A percentile compares a stretch with the other conserved stretches of the same genome.
Conservation (phyloP, 37 sponge, comb jelly and placozoan genomes). For the Cliona cf. orientalis region DNA sequence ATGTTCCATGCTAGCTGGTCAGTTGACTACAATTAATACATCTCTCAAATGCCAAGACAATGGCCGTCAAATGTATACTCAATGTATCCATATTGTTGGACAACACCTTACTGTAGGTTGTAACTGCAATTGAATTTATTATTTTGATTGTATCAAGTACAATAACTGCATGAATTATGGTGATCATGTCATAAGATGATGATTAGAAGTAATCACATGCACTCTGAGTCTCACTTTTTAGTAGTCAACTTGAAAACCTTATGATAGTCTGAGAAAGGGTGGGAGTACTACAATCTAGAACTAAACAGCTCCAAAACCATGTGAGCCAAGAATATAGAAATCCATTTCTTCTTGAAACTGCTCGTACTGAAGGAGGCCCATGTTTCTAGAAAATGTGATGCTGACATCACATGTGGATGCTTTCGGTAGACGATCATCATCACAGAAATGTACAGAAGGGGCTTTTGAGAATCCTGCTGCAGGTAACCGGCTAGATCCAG, state of each 20-base stretch:
- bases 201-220: no score
- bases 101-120: not conserved
- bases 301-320: conserved; percentile 19
- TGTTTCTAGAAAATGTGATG: conserved; percentile 12
- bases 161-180: no score
- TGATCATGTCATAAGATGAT: no score
- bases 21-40: not conserved
- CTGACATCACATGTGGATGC: conserved; percentile 29
- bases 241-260: no score
- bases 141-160: no score
- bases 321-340: conserved; percentile 17
- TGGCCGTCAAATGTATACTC: not conserved
- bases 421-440: conserved; percentile 11
- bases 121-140: no score
- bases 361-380: conserved; percentile 3
- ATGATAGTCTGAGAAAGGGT: no score
- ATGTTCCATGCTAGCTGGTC: not conserved
- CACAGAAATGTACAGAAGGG: conserved; percentile 1
- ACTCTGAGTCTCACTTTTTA: no score
- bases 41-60: not conserved
- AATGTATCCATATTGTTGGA: not conserved
- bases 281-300: not conserved
- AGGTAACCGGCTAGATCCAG: conserved; percentile 20
- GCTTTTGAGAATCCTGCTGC: conserved; percentile 10
- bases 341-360: conserved; percentile 27